Conservation (phyloP, 2,113 vertebrate species). For the Atractosteus spatula region DNA sequence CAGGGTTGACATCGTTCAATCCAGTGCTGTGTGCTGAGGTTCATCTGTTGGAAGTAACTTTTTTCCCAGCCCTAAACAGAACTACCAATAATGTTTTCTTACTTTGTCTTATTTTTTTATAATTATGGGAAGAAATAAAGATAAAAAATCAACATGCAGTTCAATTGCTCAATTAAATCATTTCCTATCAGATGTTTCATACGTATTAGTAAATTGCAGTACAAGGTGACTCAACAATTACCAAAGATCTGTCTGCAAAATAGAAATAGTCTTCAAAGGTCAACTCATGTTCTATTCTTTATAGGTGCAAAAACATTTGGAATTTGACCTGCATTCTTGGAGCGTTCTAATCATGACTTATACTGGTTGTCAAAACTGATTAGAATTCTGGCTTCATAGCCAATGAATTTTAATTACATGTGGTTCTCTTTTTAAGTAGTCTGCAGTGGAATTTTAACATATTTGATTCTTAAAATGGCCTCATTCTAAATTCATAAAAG, state of each 20-base stretch:
- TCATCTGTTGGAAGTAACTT: constrained; percentile 28
- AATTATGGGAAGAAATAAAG: not conserved
- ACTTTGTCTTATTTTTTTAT: constrained; percentile 22
- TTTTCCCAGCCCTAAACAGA: constrained; percentile 17
- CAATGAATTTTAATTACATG: too few relatives aligned
- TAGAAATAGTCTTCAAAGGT: constrained; percentile 24
- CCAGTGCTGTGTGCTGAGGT: constrained; percentile 23
- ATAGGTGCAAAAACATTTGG: constrained; percentile 6
- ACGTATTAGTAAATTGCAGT: constrained; percentile 35
- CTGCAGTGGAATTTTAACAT: too few relatives aligned
- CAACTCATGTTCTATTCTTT: constrained; percentile 22
- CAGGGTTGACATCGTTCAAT: constrained; percentile 28
- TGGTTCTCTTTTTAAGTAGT: too few relatives aligned
- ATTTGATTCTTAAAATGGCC: too few relatives aligned
- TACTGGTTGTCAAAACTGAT: not conserved
- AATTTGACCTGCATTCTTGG: not conserved
- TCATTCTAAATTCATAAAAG: too few relatives aligned
- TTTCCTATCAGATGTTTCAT: constrained; percentile 36
- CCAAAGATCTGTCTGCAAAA: constrained; percentile 71
- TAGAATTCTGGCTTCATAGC: too few relatives aligned
- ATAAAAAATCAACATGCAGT: constrained; percentile 10
- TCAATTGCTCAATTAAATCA: constrained; percentile 28
- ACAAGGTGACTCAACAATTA: constrained; percentile 57
- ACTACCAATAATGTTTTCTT: constrained; percentile 21
- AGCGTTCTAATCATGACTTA: not conserved